Evolutionary conservation across 2,113 vertebrate genomes (phyloP), one percentile per base, ranked within the genome.

Genomic region (Heterocephalus glaber): DNA sequence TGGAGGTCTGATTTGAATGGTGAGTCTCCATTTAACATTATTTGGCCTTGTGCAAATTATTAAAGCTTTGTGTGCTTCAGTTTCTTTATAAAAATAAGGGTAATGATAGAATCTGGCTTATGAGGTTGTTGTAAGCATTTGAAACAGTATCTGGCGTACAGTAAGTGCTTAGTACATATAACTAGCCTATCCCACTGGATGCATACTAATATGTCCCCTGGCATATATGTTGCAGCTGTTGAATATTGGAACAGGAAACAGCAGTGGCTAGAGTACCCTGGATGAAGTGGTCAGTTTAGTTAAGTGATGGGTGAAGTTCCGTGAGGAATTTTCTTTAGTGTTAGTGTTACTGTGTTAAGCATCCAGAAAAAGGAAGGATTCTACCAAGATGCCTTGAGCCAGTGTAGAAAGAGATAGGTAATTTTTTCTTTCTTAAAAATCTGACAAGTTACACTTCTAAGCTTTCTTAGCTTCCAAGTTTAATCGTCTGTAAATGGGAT

Each of bases 21-120:
- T 83, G 56, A 24, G 49, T 82, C 14, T 35, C 74, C 60, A 38
- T 38, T 44, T 65, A 66, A 22, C 9, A 38, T 76, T 60, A 52
- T 80, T 94, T 86, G 49, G 20, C 41, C 44, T 86, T 87, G 22
- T 90, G 28, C 22, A 76, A 17, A 81, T 80, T 88, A 79, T 70
- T 72, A 81, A 89, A 87, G 47, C 28, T 92, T 90, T 94, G 63
- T 90, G 3, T 87, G 22, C 41, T 82, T 85, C 20, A 41, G 0
- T 79, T 89, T 96, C n/a, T 95, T 52, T 87, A 4, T 94, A 82
- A 93, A 86, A 90, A 38, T 82, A 77, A 93, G 58, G 35, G 60
- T 83, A 95, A 38, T 65, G 44, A 14, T 90, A 84, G 44, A 76
- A 52, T 26, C 35, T 95, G 38, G 49, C 22, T 49, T 52, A 22